A percentile compares a stretch with the other conserved stretches of the same genome.
These are phyloP conservation scores for Pseudolaguvia tuberculata DNA, from an alignment of 2,113 vertebrate genomes.

Conservation along the genomic window DNA sequence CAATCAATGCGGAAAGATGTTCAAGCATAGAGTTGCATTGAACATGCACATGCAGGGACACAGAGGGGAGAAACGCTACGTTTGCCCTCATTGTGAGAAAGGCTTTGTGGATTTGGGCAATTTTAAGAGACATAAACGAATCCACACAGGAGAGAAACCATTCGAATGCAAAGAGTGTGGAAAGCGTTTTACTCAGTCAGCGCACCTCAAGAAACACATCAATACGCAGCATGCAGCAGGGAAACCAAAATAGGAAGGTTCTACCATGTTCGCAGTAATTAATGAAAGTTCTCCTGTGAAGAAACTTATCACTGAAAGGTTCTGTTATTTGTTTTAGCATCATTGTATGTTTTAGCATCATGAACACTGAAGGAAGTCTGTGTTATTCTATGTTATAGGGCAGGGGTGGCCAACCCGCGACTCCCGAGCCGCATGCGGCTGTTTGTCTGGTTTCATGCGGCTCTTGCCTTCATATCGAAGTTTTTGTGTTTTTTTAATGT, in stretches of 20 bases:
- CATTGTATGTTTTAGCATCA: background rate
- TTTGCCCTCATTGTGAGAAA: constrained; percentile 74
- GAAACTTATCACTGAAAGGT: background rate
- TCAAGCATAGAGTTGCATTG: constrained; percentile 70
- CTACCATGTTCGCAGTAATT: background rate
- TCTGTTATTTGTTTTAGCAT: background rate
- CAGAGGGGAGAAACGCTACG: constrained; percentile 65
- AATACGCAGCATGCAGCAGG: constrained; percentile 55
- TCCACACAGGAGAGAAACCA: constrained; percentile 72
- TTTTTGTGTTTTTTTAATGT: too few species aligned
- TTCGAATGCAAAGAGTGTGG: constrained; percentile 60
- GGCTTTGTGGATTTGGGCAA: constrained; percentile 76
- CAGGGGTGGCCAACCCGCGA: too few species aligned
- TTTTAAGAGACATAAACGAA: constrained; percentile 74
- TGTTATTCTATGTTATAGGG: too few species aligned
- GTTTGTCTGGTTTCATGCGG: too few species aligned
- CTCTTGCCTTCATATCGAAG: too few species aligned
- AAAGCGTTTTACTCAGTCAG: constrained; percentile 64
- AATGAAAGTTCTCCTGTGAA: background rate
- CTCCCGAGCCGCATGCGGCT: too few species aligned
- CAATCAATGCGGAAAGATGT: constrained; percentile 72
- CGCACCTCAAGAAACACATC: constrained; percentile 66
- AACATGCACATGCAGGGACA: constrained; percentile 74
- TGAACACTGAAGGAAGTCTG: too few species aligned
- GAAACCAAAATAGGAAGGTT: constrained; percentile 9